Base-by-base conservation (phyloP, 2,888 invertebrate species). In the Proisotoma minuta region DNA sequence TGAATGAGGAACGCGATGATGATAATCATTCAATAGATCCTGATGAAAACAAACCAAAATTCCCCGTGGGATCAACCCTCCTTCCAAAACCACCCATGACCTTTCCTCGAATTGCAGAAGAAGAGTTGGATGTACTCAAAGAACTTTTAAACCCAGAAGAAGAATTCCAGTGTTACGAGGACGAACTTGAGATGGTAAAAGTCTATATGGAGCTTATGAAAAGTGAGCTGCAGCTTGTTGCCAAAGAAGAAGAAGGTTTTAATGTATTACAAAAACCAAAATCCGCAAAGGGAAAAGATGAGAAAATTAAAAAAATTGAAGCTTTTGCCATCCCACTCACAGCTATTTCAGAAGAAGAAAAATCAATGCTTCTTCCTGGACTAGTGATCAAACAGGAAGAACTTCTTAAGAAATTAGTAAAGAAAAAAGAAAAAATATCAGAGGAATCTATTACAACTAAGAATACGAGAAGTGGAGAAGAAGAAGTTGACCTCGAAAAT, bases 191-290 rank as follows among this genome's bases (percentile, higher is more conserved):
- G 26, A 18, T 5, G 4, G 28, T 18, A 3, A 52, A 52, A 24
- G 8, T 52, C n/a, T 52, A 24, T 52, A 52, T 52, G n/a, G 28
- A 52, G n/a, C 18, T 52, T n/a, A 52, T 52, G n/a, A 5, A 26
- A 52, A 4, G n/a, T 5, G 52, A 52, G 15, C 29, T 52, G 4
- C 22, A 28, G 4, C n/a, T n/a, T 5, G 8, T 52, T 50, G n/a
- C n/a, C n/a, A n/a, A n/a, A n/a, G n/a, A n/a, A n/a, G n/a, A n/a
- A n/a, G n/a, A n/a, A n/a, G n/a, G n/a, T n/a, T n/a, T n/a, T n/a
- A n/a, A n/a, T n/a, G n/a, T n/a, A n/a, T n/a, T n/a, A n/a, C n/a
- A n/a, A n/a, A n/a, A n/a, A n/a, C n/a, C n/a, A n/a, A n/a, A n/a
- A n/a, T n/a, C n/a, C n/a, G n/a, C n/a, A n/a, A n/a, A n/a, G n/a